These are phyloP conservation scores for Chascanopsetta lugubris DNA, from an alignment of 2,113 vertebrate genomes.

Conservation along the genomic window DNA sequence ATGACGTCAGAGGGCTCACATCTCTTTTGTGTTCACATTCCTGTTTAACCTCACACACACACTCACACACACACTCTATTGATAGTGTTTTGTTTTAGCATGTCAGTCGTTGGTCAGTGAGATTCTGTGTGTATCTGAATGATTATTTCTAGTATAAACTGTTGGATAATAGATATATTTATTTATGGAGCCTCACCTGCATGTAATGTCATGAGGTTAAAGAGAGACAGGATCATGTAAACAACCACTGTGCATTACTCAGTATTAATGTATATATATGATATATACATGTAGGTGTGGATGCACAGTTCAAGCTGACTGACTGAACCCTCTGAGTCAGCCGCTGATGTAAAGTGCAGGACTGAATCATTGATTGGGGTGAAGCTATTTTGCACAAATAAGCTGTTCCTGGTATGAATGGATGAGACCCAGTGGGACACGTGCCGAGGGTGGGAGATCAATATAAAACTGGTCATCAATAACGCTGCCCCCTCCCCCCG, in stretches of 20 bases:
- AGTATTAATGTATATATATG: too few species aligned
- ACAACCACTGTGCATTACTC: too few species aligned
- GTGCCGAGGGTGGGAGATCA: too few species aligned
- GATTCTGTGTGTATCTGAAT: background rate
- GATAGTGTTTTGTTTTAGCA: conserved; percentile 21
- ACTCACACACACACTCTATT: background rate
- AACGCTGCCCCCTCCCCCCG: too few species aligned
- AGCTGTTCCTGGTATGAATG: too few species aligned
- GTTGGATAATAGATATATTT: background rate
- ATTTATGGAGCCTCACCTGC: background rate
- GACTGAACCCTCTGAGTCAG: background rate
- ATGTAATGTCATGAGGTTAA: too few species aligned
- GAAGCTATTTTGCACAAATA: too few species aligned
- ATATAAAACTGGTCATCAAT: background rate
- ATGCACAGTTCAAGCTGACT: background rate
- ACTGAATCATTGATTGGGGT: too few species aligned
- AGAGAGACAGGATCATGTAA: too few species aligned
- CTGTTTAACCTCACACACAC: conserved; percentile 15
- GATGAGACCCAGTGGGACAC: too few species aligned
- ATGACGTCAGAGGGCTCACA: conserved; percentile 29
- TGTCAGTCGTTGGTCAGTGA: background rate
- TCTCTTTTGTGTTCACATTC: conserved; percentile 28
- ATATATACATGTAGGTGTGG: background rate
- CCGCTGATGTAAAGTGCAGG: conserved; percentile 12
- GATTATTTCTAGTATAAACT: background rate